Evolutionary conservation across 1,140 invertebrate species (phyloP), one percentile per base, ranked within the genome.

Genomic region (Panulirus ornatus): DNA sequence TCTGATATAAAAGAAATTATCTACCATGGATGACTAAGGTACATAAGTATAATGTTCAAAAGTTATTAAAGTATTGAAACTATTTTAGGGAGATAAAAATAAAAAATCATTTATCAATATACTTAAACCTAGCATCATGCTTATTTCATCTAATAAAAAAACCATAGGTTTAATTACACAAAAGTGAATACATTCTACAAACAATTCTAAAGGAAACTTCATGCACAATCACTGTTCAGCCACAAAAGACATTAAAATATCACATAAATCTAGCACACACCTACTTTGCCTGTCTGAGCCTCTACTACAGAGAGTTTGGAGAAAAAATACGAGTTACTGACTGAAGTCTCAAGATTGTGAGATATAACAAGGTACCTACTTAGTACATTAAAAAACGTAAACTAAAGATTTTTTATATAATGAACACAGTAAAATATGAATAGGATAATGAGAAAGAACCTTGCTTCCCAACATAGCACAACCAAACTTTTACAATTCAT

Each of bases 211-310:
- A 30, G 58, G 22, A 66, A 66, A 66, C n/a, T 19, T 66, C 83
- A 85, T 85, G 83, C 83, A 75, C 22, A 8, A 75, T 42, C n/a
- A 79, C 40, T 70, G 30, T 71, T 5, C 66, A 40, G 79, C 54
- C 54, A 78, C 58, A 76, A 14, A 88, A 70, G 19, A 81, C 63
- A 54, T 22, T 81, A 78, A 79, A 78, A 51, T 78, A 54, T 58
- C 30, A 78, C 58, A 76, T 27, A 70, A 88, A 79, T 63, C 85
- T 88, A 88, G 47, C 66, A 89, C 88, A 89, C 88, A 89, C 88
- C 88, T 89, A 89, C 88, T 82, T 89, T 89, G 88, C 71, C 88
- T 89, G 63, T 84, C 88, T 89, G 88, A 83, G 88, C 79, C 63
- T 89, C 78, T 89, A 89, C 88, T 89, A 89, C 44, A 89, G 79